A percentile compares a stretch with the other conserved stretches of the same genome.
These are phyloP conservation scores for Hoplodrina blanda DNA, from an alignment of 2,888 invertebrate genomes.

Conservation along the genomic window DNA sequence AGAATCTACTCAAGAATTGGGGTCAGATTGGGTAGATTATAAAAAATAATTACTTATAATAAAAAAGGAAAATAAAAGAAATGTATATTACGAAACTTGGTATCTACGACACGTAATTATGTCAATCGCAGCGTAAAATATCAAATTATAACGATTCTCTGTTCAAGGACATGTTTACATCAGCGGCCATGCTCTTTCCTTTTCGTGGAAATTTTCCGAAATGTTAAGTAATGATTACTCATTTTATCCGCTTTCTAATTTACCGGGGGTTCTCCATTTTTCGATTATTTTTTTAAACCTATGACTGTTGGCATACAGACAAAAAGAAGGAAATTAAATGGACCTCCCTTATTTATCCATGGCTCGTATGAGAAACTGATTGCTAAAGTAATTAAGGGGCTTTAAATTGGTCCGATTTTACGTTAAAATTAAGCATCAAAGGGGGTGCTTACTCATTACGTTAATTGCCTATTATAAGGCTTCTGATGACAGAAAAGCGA, in stretches of 20 bases:
- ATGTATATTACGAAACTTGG: conserved; percentile 6
- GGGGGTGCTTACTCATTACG: conserved; percentile 4
- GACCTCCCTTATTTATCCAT: not conserved
- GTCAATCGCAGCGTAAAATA: conserved; percentile 6
- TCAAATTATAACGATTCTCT: not conserved
- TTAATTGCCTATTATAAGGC: conserved; percentile 20
- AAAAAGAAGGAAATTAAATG: not conserved
- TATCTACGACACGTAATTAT: not conserved
- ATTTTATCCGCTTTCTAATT: conserved; percentile 21
- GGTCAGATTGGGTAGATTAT: conserved; percentile 7
- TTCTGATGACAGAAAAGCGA: conserved; percentile 14
- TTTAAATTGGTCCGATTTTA: conserved; percentile 1
- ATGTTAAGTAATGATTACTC: not conserved
- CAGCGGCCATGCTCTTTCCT: conserved; percentile 3
- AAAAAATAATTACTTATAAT: not conserved
- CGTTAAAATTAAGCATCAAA: conserved; percentile 21
- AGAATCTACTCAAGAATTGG: conserved; percentile 4
- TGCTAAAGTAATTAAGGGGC: conserved; percentile 23
- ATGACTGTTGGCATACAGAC: not conserved
- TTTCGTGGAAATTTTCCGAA: conserved; percentile 12
- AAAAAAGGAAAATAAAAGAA: conserved; percentile 2
- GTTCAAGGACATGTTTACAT: conserved; percentile 12
- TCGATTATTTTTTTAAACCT: not conserved
- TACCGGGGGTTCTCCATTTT: not conserved
- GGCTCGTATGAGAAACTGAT: not conserved